Evolutionary conservation across 2,888 invertebrate species (phyloP), one percentile per base, ranked within the genome.

Genomic region (Lithophane semibrunnea): DNA sequence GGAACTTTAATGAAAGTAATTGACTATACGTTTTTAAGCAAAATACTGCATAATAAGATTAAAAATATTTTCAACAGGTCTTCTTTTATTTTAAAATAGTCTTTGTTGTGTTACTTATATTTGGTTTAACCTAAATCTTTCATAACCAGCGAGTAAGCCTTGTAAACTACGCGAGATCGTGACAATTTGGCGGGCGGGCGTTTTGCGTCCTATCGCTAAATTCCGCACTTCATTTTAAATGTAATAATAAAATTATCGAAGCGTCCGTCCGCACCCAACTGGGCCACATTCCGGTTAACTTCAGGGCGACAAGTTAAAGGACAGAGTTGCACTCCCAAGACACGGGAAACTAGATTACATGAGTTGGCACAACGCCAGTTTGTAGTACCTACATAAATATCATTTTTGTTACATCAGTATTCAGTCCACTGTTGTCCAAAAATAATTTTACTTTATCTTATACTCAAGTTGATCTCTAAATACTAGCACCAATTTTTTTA

Each of bases 361-460:
- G 49, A 75, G 63, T 73, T 84, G 82, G 86, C 84, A 76, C 42
- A 37, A 42, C 58, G 77, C 82, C 85, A 88, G 60, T 75, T 78
- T 61, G 49, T 44, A 77, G 37, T 79, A 42, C 37, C 37, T 37
- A 37, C 37, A 2, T 37, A 37, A 37, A 9, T 65, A 60, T 44
- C 0, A 66, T 72, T 83, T 80, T 70, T 67, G 49, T 66, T 29
- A 66, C 65, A 79, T 58, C 18, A 69, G 49, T 54, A 21, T 12
- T 60, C 52, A 56, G 71, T 75, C 44, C 44, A 60, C 65, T 37
- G 44, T 56, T 52, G 42, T 54, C n/a, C 21, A 29, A 72, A 29
- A 13, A 21, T 21, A 5, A 10, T 68, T 61, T 47, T 61, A 60
- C n/a, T 69, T 29, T 29, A 29, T 29, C 29, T 29, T 29, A 29